Conservation (phyloP, 1,140 invertebrate species). For the Drosophila baimaii region DNA sequence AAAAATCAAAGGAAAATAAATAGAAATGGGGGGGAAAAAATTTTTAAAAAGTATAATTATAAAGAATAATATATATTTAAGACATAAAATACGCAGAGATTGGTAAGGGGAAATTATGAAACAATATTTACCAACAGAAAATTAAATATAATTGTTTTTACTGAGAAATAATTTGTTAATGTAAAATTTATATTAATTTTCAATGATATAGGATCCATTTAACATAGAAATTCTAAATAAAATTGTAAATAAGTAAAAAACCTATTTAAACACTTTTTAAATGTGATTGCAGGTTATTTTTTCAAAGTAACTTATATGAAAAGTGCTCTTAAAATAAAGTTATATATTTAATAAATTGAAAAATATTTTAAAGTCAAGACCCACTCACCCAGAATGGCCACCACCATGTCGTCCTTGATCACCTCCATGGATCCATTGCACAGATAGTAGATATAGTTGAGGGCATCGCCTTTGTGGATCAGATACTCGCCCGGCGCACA, state of each 20-base stretch:
- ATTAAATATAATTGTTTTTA: background rate
- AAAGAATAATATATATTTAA: background rate
- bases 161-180: background rate
- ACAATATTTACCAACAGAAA: background rate
- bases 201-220: no score
- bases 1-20: constrained; percentile 31
- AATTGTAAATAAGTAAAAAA: no score
- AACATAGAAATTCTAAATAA: no score
- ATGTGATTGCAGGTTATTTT: no score
- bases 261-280: no score
- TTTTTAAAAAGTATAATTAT: background rate
- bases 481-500: constrained; percentile 98
- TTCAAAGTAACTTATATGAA: background rate
- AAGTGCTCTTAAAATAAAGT: no score
- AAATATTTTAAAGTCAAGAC: background rate
- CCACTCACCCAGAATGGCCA: constrained; percentile 97
- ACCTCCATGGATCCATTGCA: constrained; percentile 99
- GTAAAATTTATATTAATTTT: no score
- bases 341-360: no score
- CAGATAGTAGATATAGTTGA: constrained; percentile 97
- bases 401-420: constrained; percentile 98
- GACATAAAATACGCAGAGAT: no score
- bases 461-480: constrained; percentile 97
- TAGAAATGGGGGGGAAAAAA: no score
- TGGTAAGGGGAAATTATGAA: background rate